Evolutionary conservation across 2,113 vertebrate genomes (phyloP).

Genomic region (Ctenodactylus gundi): DNA sequence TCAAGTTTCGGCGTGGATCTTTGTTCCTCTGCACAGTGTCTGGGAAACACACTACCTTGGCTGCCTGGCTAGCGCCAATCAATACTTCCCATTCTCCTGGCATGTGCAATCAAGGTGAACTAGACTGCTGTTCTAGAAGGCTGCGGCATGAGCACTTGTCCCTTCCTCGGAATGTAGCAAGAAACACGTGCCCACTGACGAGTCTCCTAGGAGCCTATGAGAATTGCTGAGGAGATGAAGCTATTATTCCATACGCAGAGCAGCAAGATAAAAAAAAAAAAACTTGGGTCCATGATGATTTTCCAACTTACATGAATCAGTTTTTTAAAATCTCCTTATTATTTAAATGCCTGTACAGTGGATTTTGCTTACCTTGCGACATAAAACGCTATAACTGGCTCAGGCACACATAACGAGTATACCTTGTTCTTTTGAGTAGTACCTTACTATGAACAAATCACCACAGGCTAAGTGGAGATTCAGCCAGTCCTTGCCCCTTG

Average conservation of each 20-base stretch:
- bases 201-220: background rate
- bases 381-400: constrained; percentile 7
- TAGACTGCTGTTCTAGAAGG: background rate
- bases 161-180: background rate
- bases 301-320: background rate
- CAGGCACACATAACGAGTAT: background rate
- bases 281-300: background rate
- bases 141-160: background rate
- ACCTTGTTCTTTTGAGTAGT: background rate
- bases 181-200: background rate
- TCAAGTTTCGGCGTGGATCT: background rate
- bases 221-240: background rate
- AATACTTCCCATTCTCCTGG: background rate
- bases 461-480: background rate
- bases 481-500: background rate
- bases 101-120: background rate
- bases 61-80: background rate
- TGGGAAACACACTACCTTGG: background rate
- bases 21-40: background rate
- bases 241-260: background rate
- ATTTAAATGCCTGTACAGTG: constrained; percentile 41
- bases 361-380: constrained; percentile 3
- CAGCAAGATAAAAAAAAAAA: background rate
- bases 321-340: background rate
- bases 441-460: background rate